phyloP scores from a whole-genome alignment of 2,888 invertebrate species.

The Psococerastis gibbosa region DNA sequence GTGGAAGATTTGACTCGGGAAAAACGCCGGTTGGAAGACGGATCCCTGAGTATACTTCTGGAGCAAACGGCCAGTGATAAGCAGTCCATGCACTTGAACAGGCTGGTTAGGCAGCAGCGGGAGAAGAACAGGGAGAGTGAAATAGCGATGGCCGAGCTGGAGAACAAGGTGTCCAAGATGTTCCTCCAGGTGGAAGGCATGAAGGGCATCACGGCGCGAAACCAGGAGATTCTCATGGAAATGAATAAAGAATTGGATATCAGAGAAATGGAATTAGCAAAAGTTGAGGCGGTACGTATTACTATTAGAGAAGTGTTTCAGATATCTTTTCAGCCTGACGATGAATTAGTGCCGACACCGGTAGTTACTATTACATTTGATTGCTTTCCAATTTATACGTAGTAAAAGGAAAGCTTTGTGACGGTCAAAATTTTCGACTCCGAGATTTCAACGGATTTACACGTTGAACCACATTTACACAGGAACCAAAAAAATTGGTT shows the following conservation, averaged over 20 bases:
- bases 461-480: too few species aligned
- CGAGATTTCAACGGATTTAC: too few species aligned
- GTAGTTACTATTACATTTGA: too few species aligned
- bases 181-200: slow-evolving; percentile 38
- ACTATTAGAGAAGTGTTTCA: too few species aligned
- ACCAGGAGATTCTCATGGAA: slow-evolving; percentile 19
- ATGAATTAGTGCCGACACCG: too few species aligned
- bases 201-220: slow-evolving; percentile 19
- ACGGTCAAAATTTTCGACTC: too few species aligned
- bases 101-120: slow-evolving; percentile 30
- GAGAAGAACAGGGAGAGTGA: slow-evolving; percentile 34
- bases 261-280: slow-evolving; percentile 15
- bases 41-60: slow-evolving; percentile 41
- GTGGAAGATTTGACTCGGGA: slow-evolving; percentile 32
- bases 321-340: too few species aligned
- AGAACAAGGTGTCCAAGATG: slow-evolving; percentile 37
- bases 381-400: too few species aligned
- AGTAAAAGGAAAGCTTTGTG: too few species aligned
- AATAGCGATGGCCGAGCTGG: slow-evolving; percentile 31
- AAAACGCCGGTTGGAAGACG: slow-evolving; percentile 42
- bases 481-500: too few species aligned
- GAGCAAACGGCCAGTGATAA: slow-evolving; percentile 50
- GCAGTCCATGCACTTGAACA: slow-evolving; percentile 33
- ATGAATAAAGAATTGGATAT: slow-evolving; percentile 21
- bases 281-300: neutral